Percentiles rank a stretch among this genome's conserved stretches.
Evolutionary conservation across 1,140 invertebrate species (phyloP).

Genomic region (Lepidurus arcticus): DNA sequence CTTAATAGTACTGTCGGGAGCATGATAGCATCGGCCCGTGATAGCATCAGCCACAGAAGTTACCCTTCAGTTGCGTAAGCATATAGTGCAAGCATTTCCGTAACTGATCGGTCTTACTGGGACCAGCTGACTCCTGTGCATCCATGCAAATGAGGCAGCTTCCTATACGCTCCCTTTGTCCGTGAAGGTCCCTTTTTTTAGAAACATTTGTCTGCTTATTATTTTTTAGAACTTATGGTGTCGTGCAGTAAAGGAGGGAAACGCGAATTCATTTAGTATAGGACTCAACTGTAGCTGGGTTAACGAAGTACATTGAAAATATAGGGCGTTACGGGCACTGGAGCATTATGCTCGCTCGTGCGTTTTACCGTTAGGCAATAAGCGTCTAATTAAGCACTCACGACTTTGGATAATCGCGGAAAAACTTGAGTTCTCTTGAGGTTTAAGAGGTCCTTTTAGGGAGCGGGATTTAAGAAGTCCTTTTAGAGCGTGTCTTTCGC

Average conservation of each 20-base stretch:
- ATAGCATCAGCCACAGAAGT: background rate
- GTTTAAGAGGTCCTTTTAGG: no score
- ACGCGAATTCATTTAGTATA: background rate
- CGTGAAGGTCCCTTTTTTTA: background rate
- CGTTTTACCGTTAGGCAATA: background rate
- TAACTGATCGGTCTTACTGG: background rate
- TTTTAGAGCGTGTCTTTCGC: background rate
- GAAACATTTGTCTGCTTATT: background rate
- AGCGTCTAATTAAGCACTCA: constrained; percentile 19
- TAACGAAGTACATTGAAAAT: background rate
- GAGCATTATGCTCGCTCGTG: constrained; percentile 2
- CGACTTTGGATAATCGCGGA: constrained; percentile 7
- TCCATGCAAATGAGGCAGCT: background rate
- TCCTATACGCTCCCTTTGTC: background rate
- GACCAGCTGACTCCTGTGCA: background rate
- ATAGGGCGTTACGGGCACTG: constrained; percentile 1
- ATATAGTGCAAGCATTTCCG: background rate
- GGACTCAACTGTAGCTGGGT: background rate
- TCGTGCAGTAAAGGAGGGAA: background rate
- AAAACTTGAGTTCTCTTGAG: background rate
- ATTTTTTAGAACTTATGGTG: background rate
- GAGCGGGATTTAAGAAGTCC: background rate
- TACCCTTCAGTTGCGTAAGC: background rate
- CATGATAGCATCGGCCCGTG: no score
- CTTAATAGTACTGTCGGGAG: background rate